Percentiles rank a stretch among this genome's conserved stretches.
These are phyloP conservation scores for Cercopithecus hamlyni DNA, from an alignment of 2,797 vertebrate genomes.

Conservation along the genomic window DNA sequence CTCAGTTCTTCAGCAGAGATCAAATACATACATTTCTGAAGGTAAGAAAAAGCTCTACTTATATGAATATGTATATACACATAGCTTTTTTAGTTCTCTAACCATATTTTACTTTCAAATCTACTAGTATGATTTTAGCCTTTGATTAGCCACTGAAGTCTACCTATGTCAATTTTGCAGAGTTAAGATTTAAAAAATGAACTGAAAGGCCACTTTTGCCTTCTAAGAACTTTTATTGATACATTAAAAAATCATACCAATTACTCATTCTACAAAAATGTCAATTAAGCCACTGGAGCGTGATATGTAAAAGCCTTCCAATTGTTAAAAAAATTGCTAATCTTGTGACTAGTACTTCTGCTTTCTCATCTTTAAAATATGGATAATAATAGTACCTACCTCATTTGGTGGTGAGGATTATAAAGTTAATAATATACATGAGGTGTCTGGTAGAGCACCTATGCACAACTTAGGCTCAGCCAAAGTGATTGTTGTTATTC, in stretches of 20 bases:
- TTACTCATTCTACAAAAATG: background rate
- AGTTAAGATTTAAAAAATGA: background rate
- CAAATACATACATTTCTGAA: background rate
- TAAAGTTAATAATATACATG: background rate
- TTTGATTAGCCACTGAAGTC: background rate
- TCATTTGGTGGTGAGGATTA: background rate
- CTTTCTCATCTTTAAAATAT: background rate
- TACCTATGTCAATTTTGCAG: background rate
- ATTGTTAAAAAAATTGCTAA: slow-evolving; percentile 16
- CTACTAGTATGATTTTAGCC: background rate
- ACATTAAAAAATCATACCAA: background rate
- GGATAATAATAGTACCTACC: background rate
- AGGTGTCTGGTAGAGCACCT: background rate
- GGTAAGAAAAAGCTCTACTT: background rate
- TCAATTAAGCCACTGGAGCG: background rate
- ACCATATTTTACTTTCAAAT: slow-evolving; percentile 26
- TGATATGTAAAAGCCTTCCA: background rate
- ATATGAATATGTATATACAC: background rate
- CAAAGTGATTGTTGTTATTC: background rate
- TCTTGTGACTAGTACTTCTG: background rate
- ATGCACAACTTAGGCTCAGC: background rate
- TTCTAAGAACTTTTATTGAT: background rate
- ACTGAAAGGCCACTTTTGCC: background rate
- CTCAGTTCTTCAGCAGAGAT: background rate
- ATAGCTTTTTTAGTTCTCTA: background rate